phyloP scores from a whole-genome alignment of 1,140 invertebrate species.

The Arctopsyche grandis region DNA sequence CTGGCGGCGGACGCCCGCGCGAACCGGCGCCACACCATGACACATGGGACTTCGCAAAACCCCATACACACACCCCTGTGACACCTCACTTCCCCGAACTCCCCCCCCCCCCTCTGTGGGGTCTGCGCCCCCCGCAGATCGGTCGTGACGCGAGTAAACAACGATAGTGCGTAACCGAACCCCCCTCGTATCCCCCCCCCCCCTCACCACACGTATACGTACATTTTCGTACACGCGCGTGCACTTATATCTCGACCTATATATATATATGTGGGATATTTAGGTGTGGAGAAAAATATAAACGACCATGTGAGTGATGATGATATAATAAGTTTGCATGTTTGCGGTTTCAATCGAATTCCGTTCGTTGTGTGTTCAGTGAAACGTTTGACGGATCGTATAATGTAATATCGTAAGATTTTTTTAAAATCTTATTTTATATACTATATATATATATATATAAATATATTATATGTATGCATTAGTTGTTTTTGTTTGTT shows the following conservation, averaged over 20 bases:
- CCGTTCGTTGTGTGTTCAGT: not conserved
- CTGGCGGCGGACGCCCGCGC: constrained; percentile 44
- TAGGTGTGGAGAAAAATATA: not conserved
- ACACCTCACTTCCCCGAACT: not conserved
- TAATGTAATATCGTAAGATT: too few relatives aligned
- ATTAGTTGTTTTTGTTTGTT: too few relatives aligned
- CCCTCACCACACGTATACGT: not conserved
- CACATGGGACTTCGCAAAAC: not conserved
- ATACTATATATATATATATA: too few relatives aligned
- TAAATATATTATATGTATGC: too few relatives aligned
- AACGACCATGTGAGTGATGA: constrained; percentile 4
- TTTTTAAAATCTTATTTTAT: too few relatives aligned
- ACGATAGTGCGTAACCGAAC: not conserved
- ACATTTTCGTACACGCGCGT: not conserved
- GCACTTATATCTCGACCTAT: not conserved
- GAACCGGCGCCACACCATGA: constrained; percentile 33
- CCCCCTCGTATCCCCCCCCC: not conserved
- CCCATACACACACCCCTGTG: not conserved
- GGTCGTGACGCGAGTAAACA: not conserved
- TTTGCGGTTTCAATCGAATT: not conserved
- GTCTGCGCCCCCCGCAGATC: not conserved
- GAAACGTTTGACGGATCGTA: not conserved
- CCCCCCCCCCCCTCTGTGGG: not conserved
- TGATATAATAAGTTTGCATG: not conserved
- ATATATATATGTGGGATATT: too few relatives aligned